Percentiles rank a stretch among this genome's conserved stretches.
These are phyloP conservation scores for Macrotrachela quadricornifera DNA, from an alignment of 1,140 invertebrate species.

Conservation along the genomic window DNA sequence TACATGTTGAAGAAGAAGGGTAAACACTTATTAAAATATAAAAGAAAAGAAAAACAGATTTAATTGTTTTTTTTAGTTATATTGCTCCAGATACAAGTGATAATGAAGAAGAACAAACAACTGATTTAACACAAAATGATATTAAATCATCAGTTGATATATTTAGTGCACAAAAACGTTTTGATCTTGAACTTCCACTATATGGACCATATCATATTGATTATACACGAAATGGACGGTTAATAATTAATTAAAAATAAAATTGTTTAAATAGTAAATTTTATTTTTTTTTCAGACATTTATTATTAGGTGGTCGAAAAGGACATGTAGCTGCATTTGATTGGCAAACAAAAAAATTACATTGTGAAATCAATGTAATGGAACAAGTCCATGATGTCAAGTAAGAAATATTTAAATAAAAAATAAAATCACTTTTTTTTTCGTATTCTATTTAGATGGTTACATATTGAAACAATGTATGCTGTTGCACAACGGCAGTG, in stretches of 20 bases:
- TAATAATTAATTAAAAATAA: neutral
- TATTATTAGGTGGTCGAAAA: constrained; percentile 62
- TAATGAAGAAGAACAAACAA: constrained; percentile 6
- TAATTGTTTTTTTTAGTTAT: too few relatives aligned
- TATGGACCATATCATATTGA: constrained; percentile 73
- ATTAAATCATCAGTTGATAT: constrained; percentile 7
- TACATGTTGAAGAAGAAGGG: too few relatives aligned
- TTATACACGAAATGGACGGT: constrained; percentile 71
- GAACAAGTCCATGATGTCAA: constrained; percentile 71
- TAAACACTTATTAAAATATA: too few relatives aligned
- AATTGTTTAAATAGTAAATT: neutral
- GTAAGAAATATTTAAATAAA: constrained; percentile 24
- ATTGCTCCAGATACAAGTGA: too few relatives aligned
- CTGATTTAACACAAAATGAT: constrained; percentile 2
- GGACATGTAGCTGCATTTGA: constrained; percentile 90
- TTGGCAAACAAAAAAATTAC: constrained; percentile 81
- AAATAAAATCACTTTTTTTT: neutral
- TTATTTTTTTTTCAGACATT: constrained; percentile 31
- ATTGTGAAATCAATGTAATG: constrained; percentile 92
- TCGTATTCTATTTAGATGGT: constrained; percentile 42
- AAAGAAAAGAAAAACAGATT: too few relatives aligned
- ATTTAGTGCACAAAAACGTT: constrained; percentile 35
- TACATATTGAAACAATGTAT: constrained; percentile 88
- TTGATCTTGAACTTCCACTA: constrained; percentile 54
- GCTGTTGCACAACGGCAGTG: constrained; percentile 88